A percentile compares a stretch with the other conserved stretches of the same genome.
These are phyloP conservation scores for Serrognathus titanus DNA, from an alignment of 2,888 invertebrate genomes.

Conservation along the genomic window DNA sequence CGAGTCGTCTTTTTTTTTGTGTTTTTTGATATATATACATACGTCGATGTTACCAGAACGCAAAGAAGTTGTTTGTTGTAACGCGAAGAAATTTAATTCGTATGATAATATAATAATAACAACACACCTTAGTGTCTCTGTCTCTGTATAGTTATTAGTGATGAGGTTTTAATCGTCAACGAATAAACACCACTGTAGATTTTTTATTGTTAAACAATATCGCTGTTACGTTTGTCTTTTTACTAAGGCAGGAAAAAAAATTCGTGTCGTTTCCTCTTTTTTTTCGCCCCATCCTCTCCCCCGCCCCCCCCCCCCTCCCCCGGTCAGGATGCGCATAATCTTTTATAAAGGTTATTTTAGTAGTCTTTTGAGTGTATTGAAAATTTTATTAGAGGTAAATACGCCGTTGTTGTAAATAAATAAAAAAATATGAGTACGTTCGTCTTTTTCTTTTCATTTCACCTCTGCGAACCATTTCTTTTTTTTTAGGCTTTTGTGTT, in stretches of 20 bases:
- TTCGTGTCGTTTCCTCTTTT: background rate
- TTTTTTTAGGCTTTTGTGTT: background rate
- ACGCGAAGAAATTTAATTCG: too few relatives aligned
- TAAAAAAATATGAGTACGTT: conserved; percentile 12
- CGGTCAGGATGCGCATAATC: conserved; percentile 31
- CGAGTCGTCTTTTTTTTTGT: too few relatives aligned
- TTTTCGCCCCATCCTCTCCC: too few relatives aligned
- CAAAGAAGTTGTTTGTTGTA: too few relatives aligned
- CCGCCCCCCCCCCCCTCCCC: too few relatives aligned
- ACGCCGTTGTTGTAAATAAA: conserved; percentile 37
- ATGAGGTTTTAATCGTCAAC: too few relatives aligned
- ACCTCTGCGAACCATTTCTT: background rate
- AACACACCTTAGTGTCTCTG: too few relatives aligned
- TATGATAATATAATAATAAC: too few relatives aligned
- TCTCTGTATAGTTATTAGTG: too few relatives aligned
- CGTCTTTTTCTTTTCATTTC: conserved; percentile 11
- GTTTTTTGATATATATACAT: too few relatives aligned
- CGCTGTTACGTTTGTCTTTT: conserved; percentile 31
- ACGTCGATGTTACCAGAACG: too few relatives aligned
- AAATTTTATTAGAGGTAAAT: conserved; percentile 39
- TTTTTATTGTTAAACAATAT: conserved; percentile 4
- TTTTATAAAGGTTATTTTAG: conserved; percentile 44
- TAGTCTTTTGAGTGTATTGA: conserved; percentile 35
- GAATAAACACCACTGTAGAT: conserved; percentile 20
- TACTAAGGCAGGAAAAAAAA: conserved; percentile 31